Evolutionary conservation across 2,888 invertebrate genomes (phyloP), one percentile per base, ranked within the genome.

Genomic region (Neuroscelio doddi): DNA sequence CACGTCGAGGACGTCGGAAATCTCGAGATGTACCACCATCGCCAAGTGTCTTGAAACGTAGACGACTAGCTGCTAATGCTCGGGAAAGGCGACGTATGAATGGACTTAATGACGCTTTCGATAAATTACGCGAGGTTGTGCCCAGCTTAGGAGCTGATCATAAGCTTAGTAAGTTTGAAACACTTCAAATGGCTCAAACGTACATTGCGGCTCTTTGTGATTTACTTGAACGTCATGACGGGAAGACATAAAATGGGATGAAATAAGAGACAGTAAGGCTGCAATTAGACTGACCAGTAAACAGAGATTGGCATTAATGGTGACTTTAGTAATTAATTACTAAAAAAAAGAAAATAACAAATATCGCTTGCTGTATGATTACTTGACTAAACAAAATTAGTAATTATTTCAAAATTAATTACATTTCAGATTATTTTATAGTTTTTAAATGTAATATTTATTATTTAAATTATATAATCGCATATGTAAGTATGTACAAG

Each of bases 171-270:
- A 93, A 93, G 83, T 92, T 89, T 78, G 93, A 93, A 80, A 93
- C 92, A 0, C 83, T 93, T 21, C 92, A 92, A 85, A 92, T 93
- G 92, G 92, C 93, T 0, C 92, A 92, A 76, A 91, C 90, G 3
- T 93, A 93, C 76, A 93, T 93, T 52, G 84, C 87, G 3, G 91
- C 92, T 0, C 82, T 93, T 9, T 87, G 89, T 79, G 91, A 92
- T 77, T 85, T 92, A 32, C 85, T 91, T 46, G 87, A 88, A 58
- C 82, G 85, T 29, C 84, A 84, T 69, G 63, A 67, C 39, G 32
- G 55, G 9, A 62, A 62, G 29, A 55, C 55, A 16, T 50, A 21
- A 66, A 44, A 41, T 10, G 8, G 32, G 55, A 34, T 50, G 45
- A 44, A 21, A 39, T 38, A 15, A 36, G 41, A 30, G 45, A 46